phyloP scores from a whole-genome alignment of 2,113 vertebrate genomes.

The Macquaria australasica region DNA sequence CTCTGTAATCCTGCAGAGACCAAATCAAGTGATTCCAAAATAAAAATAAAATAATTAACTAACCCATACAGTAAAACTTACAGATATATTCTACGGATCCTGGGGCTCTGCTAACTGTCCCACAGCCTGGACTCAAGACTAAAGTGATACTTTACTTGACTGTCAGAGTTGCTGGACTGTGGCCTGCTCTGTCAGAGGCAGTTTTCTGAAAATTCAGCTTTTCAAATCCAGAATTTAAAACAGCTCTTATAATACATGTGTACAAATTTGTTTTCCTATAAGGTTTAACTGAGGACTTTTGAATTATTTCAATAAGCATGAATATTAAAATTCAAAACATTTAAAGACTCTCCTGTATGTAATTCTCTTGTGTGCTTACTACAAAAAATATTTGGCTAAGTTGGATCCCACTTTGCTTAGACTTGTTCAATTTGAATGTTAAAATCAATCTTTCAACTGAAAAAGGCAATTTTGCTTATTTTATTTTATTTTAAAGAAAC shows the following conservation, averaged over 20 bases:
- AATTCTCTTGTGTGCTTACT: neutral
- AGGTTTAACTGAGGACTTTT: neutral
- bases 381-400: neutral
- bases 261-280: neutral
- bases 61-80: neutral
- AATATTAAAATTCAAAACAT: neutral
- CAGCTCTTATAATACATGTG: neutral
- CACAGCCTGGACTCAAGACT: neutral
- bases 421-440: neutral
- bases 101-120: constrained; percentile 1
- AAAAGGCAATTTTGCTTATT: neutral
- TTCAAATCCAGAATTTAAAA: neutral
- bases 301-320: neutral
- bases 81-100: neutral
- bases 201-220: neutral
- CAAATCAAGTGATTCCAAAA: neutral
- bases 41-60: neutral
- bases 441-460: neutral
- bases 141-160: neutral
- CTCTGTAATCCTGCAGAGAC: neutral
- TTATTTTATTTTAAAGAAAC: constrained; percentile 1
- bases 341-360: neutral
- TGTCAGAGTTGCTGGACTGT: neutral
- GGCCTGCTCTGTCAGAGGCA: neutral
- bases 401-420: neutral